A percentile compares a stretch with the other conserved stretches of the same genome.
These are phyloP conservation scores for Idaea aversata DNA, from an alignment of 2,888 invertebrate species.

Conservation along the genomic window DNA sequence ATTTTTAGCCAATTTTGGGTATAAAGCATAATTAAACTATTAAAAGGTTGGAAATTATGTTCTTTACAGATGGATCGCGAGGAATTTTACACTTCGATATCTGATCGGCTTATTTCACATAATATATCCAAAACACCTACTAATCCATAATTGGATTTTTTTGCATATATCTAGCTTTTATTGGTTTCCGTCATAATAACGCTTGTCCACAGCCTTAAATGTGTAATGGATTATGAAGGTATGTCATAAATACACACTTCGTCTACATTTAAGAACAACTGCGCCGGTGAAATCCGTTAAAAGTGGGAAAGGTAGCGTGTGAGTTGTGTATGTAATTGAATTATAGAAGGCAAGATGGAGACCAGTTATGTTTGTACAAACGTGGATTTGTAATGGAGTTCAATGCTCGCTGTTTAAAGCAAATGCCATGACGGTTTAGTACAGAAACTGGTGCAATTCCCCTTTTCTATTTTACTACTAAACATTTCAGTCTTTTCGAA, in stretches of 20 bases:
- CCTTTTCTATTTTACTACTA: background rate
- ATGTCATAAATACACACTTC: background rate
- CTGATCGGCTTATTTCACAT: too few species aligned
- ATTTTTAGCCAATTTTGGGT: too few species aligned
- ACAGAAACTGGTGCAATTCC: conserved; percentile 20
- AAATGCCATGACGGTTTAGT: conserved; percentile 42
- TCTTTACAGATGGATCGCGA: too few species aligned
- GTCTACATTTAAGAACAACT: background rate
- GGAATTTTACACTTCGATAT: too few species aligned
- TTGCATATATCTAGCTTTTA: too few species aligned
- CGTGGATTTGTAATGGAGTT: conserved; percentile 57
- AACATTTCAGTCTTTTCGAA: background rate
- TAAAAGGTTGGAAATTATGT: too few species aligned
- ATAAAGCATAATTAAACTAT: too few species aligned
- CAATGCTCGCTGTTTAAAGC: conserved; percentile 64
- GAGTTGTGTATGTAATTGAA: conserved; percentile 39
- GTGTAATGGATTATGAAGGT: too few species aligned
- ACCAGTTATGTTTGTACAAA: conserved; percentile 54
- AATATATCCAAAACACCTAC: too few species aligned
- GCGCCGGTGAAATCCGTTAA: conserved; percentile 7
- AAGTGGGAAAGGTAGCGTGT: conserved; percentile 31
- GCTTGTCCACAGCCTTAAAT: too few species aligned
- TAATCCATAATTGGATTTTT: too few species aligned
- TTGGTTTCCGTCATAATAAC: too few species aligned
- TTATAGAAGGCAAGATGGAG: conserved; percentile 42